phyloP scores from a whole-genome alignment of 2,888 invertebrate genomes.

The Caenorhabditis macrosperma region DNA sequence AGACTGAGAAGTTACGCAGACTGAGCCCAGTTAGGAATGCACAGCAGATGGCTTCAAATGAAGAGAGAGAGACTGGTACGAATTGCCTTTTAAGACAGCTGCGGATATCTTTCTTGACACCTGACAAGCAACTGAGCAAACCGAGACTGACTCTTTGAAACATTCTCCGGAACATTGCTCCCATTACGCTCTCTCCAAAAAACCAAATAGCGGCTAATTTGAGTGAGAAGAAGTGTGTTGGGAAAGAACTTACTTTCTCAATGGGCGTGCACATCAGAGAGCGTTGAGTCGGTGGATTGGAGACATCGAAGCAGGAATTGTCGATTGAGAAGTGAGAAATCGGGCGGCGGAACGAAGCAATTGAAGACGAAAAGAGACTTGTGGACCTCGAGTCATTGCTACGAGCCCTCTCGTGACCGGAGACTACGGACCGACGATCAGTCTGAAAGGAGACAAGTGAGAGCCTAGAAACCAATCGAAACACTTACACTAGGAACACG shows the following conservation, averaged over 20 bases:
- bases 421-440: slow-evolving; percentile 29
- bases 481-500: slow-evolving; percentile 52
- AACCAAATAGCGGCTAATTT: too few relatives aligned
- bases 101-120: slow-evolving; percentile 16
- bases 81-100: background rate
- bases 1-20: too few relatives aligned
- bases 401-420: slow-evolving; percentile 51
- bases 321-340: slow-evolving; percentile 70
- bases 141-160: background rate
- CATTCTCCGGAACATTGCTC: background rate
- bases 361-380: slow-evolving; percentile 53
- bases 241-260: slow-evolving; percentile 48
- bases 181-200: too few relatives aligned
- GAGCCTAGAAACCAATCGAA: too few relatives aligned
- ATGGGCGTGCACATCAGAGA: slow-evolving; percentile 56
- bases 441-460: too few relatives aligned
- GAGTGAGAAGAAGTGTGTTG: too few relatives aligned
- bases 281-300: slow-evolving; percentile 39
- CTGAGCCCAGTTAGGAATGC: too few relatives aligned
- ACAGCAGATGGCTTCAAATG: background rate
- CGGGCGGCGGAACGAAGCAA: slow-evolving; percentile 58
- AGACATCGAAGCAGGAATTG: slow-evolving; percentile 70
- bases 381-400: slow-evolving; percentile 58
- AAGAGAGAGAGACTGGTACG: background rate
- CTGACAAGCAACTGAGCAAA: slow-evolving; percentile 7